A percentile compares a stretch with the other conserved stretches of the same genome.
phyloP scores from a whole-genome alignment of 2,888 invertebrate species.

The Metalampra italica region DNA sequence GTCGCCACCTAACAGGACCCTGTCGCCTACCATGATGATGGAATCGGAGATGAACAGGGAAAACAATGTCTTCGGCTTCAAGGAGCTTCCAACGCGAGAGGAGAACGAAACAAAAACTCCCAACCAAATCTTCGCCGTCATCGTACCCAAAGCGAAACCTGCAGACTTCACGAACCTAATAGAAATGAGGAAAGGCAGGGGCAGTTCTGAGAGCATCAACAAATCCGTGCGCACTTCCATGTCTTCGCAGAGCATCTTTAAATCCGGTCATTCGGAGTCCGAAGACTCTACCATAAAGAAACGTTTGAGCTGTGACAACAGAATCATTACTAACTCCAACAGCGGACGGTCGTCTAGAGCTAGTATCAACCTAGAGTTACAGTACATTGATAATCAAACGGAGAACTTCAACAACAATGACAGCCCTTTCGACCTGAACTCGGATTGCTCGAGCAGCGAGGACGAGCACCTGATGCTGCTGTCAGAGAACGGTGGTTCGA shows the following conservation, averaged over 20 bases:
- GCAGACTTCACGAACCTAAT: constrained; percentile 27
- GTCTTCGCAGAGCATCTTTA: constrained; percentile 59
- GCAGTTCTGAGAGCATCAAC: constrained; percentile 56
- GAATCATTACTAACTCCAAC: constrained; percentile 45
- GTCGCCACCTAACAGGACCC: constrained; percentile 68
- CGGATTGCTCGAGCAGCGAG: constrained; percentile 70
- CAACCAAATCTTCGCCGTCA: constrained; percentile 69
- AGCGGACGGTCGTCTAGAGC: constrained; percentile 62
- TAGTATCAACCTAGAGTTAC: constrained; percentile 60
- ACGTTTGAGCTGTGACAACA: constrained; percentile 68
- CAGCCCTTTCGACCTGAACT: constrained; percentile 51
- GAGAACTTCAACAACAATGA: constrained; percentile 48
- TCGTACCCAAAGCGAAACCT: constrained; percentile 64
- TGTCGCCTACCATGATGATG: constrained; percentile 67
- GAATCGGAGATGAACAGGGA: constrained; percentile 49
- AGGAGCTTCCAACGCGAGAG: constrained; percentile 50
- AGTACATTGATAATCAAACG: constrained; percentile 50
- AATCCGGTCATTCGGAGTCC: constrained; percentile 58
- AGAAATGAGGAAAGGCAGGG: constrained; percentile 40
- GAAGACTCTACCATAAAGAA: constrained; percentile 67
- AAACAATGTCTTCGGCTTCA: constrained; percentile 68
- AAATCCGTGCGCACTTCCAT: constrained; percentile 53
- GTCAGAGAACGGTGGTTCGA: constrained; percentile 67
- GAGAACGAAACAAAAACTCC: constrained; percentile 39
- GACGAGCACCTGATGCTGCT: constrained; percentile 70